Percentiles rank a stretch among this genome's conserved stretches.
These are phyloP conservation scores for Paradoxurus hermaphroditus DNA, from an alignment of 2,113 vertebrate species.

Conservation along the genomic window DNA sequence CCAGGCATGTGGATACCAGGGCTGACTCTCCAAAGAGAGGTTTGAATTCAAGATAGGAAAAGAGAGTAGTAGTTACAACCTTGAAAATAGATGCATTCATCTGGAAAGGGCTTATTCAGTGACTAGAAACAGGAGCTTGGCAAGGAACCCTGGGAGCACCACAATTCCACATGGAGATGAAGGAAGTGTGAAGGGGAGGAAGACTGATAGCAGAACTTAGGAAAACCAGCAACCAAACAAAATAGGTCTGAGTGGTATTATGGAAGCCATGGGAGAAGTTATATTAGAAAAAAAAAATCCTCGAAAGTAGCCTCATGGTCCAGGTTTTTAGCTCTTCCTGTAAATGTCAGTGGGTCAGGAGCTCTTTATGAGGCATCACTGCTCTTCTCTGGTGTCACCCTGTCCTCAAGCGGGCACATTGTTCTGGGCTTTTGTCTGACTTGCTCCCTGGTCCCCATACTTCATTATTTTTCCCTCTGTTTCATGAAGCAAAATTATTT, in stretches of 20 bases:
- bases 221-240: not conserved
- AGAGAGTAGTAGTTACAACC: not conserved
- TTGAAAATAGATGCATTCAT: not conserved
- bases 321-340: not conserved
- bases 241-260: not conserved
- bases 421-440: not conserved
- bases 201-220: not conserved
- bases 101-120: not conserved
- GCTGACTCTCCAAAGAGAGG: not conserved
- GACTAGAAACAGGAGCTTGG: not conserved
- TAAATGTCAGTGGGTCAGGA: not conserved
- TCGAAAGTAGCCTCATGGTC: not conserved
- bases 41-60: not conserved
- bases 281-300: not conserved
- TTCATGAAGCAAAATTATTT: not conserved
- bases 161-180: not conserved
- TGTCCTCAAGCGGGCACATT: not conserved
- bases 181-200: not conserved
- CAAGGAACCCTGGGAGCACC: not conserved
- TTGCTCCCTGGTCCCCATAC: not conserved
- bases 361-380: not conserved
- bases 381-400: not conserved
- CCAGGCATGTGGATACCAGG: not conserved
- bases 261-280: not conserved
- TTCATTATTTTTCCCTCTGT: not conserved